Base-by-base conservation (phyloP, 2,113 vertebrate genomes). In the Empidonax traillii region DNA sequence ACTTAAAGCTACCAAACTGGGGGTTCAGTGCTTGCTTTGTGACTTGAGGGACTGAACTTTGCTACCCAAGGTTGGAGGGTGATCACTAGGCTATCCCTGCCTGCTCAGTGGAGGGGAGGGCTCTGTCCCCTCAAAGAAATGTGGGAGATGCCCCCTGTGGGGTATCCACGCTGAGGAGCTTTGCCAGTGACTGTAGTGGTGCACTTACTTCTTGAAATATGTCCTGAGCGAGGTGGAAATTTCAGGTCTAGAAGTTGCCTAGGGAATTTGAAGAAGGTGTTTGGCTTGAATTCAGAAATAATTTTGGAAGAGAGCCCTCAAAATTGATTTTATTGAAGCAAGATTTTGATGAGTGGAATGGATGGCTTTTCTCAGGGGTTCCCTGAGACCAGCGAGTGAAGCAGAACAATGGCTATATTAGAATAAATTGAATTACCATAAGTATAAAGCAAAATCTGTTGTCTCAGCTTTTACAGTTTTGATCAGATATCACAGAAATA, bases 381-480 rank as follows among this genome's bases (percentile, higher is more conserved):
- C 22, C 2, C 49, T 66, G 79, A 92, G 53, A 72, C 8, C 73
- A 65, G 27, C 0, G 0, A 8, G 24, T 2, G 0, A 68, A 87
- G n/a, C 33, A 56, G 41, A 12, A 11, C 6, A 17, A 33, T 43
- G 0, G 2, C 53, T 86, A 2, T 56, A 19, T 88, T 91, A 0
- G 0, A 51, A 39, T 71, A 14, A 39, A 25, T 28, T 52, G 7
- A 75, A 23, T 78, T 49, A 12, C 41, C 63, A 10, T 24, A 52
- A 83, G 5, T 33, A 33, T 30, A 59, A 88, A 78, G 24, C 39
- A 91, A 84, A 87, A 47, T 69, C 30, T 6, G 5, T 71, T 74
- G 6, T 14, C n/a, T 46, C 37, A 71, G 31, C 65, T 89, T 85
- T 58, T 76, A 37, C 14, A 49, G 8, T 12, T 90, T 53, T 79